Percentiles rank a stretch among this genome's conserved stretches.
Evolutionary conservation across 2,888 invertebrate species (phyloP).

Genomic region (Bhutanitis thaidina): DNA sequence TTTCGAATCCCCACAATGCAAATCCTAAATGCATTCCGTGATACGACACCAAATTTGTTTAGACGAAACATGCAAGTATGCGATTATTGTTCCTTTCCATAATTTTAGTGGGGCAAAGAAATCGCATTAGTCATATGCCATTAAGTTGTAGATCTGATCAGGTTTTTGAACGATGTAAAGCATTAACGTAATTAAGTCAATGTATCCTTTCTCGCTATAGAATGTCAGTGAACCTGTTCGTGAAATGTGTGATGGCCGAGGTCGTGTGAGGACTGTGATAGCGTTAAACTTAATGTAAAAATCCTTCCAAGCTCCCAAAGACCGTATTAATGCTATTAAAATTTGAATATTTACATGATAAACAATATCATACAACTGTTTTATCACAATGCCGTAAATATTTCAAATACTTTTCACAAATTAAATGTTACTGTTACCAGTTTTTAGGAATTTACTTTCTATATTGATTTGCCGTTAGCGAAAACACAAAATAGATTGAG

Average conservation of each 20-base stretch:
- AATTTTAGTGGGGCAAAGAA: neutral
- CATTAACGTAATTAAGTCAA: constrained; percentile 12
- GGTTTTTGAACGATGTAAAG: neutral
- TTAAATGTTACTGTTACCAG: neutral
- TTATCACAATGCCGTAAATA: neutral
- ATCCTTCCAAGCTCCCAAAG: neutral
- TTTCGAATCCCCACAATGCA: constrained; percentile 28
- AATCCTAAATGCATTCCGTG: constrained; percentile 28
- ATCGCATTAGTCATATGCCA: neutral
- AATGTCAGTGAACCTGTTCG: constrained; percentile 16
- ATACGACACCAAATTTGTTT: constrained; percentile 17
- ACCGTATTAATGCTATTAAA: neutral
- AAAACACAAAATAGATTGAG: neutral
- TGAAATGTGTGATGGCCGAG: constrained; percentile 3
- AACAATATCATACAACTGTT: neutral
- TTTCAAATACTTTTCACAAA: neutral
- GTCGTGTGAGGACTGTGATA: constrained; percentile 3
- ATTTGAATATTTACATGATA: constrained; percentile 4
- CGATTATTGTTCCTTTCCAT: neutral
- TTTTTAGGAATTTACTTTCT: constrained; percentile 10
- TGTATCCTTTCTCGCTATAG: constrained; percentile 6
- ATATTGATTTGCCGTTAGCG: neutral
- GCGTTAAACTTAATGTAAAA: constrained; percentile 1
- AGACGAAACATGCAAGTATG: constrained; percentile 3
- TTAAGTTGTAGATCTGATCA: neutral